These are phyloP conservation scores for Tauraco erythrolophus DNA, from an alignment of 2,113 vertebrate species.

Conservation along the genomic window DNA sequence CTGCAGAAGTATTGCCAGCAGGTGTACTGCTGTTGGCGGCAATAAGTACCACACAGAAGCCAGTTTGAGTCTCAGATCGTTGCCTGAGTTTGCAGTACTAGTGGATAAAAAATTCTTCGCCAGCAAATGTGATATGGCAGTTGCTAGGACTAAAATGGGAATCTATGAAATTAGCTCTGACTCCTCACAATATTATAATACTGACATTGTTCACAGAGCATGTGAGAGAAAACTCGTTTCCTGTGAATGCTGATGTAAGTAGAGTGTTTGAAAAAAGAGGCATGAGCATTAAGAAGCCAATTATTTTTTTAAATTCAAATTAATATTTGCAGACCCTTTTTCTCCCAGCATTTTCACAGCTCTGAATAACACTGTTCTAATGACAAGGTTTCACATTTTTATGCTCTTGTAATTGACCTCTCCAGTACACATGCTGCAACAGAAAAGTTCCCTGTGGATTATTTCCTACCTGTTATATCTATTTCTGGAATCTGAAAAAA, in stretches of 20 bases:
- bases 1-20: background rate
- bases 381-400: conserved; percentile 48
- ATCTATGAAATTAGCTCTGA: background rate
- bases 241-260: background rate
- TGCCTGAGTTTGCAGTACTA: background rate
- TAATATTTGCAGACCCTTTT: background rate
- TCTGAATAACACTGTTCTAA: background rate
- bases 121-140: background rate
- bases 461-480: conserved; percentile 52
- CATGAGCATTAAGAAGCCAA: background rate
- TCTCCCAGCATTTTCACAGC: background rate
- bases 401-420: conserved; percentile 42
- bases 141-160: background rate
- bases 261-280: background rate
- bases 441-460: conserved; percentile 24
- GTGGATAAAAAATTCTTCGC: background rate
- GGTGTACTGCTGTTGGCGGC: fast-evolving
- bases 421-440: background rate
- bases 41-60: background rate
- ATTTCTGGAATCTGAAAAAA: conserved; percentile 48
- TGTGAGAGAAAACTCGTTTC: background rate
- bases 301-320: background rate
- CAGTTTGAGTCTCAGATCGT: background rate
- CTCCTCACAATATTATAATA: background rate
- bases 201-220: background rate